These are phyloP conservation scores for Sarcophaga rosellei DNA, from an alignment of 2,888 invertebrate species.

Conservation along the genomic window DNA sequence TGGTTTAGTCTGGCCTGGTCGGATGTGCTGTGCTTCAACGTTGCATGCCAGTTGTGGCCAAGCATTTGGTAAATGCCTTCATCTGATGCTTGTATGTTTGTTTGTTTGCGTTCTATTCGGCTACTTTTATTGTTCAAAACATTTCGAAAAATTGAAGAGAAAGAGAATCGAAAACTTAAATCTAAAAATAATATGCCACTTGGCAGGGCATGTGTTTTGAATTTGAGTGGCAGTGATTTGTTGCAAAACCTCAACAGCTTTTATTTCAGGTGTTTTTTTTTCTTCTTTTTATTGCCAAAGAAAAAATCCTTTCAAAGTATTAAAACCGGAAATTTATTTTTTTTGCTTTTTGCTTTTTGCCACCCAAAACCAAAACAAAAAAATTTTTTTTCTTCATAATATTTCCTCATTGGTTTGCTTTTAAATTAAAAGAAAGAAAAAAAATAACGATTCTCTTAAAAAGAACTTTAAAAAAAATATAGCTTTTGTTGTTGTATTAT, in stretches of 20 bases:
- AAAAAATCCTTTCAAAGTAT: not conserved
- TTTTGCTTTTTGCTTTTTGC: not conserved
- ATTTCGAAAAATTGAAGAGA: not conserved
- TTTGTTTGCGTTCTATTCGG: not conserved
- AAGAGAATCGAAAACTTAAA: conserved; percentile 32
- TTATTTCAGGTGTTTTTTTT: not conserved
- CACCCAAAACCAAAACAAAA: not conserved
- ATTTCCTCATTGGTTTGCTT: not conserved
- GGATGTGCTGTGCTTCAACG: not conserved
- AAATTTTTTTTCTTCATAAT: not conserved
- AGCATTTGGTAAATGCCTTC: not conserved
- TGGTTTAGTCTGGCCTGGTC: conserved; percentile 12
- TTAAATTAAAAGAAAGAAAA: conserved; percentile 17
- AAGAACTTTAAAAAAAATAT: conserved; percentile 1
- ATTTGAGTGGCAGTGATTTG: conserved; percentile 60
- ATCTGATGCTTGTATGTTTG: not conserved
- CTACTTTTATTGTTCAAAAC: conserved; percentile 28
- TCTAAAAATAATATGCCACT: conserved; percentile 66
- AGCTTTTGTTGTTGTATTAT: conserved; percentile 12
- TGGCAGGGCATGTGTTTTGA: conserved; percentile 63
- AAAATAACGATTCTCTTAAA: not conserved
- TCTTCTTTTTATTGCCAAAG: not conserved
- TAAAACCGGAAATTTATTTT: not conserved
- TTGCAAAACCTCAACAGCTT: conserved; percentile 16
- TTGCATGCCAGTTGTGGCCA: not conserved